phyloP scores from a whole-genome alignment of 2,888 invertebrate species.

The Orchesellides sinensis region DNA sequence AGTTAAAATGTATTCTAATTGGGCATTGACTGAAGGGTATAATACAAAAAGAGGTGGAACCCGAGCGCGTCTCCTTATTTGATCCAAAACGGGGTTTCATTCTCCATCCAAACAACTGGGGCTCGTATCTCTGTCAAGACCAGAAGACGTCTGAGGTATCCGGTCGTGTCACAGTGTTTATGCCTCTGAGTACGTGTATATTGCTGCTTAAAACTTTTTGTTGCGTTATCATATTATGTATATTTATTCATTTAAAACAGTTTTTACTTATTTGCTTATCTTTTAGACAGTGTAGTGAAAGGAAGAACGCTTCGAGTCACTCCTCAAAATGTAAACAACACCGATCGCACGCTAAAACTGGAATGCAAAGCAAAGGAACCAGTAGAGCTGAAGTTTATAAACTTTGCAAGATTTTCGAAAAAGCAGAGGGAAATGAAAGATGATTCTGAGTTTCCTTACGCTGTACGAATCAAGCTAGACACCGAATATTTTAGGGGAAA shows the following conservation, averaged over 20 bases:
- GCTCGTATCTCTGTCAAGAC: conserved; percentile 51
- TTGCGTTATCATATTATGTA: too few species aligned
- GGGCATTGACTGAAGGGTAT: conserved; percentile 7
- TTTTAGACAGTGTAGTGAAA: conserved; percentile 43
- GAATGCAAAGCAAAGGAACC: conserved; percentile 51
- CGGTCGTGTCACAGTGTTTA: conserved; percentile 48
- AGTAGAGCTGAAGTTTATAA: conserved; percentile 52
- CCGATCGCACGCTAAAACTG: conserved; percentile 15
- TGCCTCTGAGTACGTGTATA: conserved; percentile 51
- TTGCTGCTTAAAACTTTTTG: background rate
- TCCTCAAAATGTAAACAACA: conserved; percentile 50
- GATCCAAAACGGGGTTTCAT: conserved; percentile 54
- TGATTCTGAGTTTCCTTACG: conserved; percentile 32
- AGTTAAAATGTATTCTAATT: background rate
- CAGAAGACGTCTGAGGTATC: conserved; percentile 39
- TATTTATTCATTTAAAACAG: too few species aligned
- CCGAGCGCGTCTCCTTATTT: conserved; percentile 4
- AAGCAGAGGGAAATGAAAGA: conserved; percentile 6
- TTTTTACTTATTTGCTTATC: background rate
- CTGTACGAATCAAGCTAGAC: conserved; percentile 35
- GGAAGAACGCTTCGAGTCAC: conserved; percentile 36
- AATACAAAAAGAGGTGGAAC: conserved; percentile 34
- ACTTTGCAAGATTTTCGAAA: conserved; percentile 37
- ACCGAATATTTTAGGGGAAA: conserved; percentile 54
- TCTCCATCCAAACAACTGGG: conserved; percentile 49